Conservation (phyloP, 2,797 vertebrate species). For the Gallinago nigripennis region DNA sequence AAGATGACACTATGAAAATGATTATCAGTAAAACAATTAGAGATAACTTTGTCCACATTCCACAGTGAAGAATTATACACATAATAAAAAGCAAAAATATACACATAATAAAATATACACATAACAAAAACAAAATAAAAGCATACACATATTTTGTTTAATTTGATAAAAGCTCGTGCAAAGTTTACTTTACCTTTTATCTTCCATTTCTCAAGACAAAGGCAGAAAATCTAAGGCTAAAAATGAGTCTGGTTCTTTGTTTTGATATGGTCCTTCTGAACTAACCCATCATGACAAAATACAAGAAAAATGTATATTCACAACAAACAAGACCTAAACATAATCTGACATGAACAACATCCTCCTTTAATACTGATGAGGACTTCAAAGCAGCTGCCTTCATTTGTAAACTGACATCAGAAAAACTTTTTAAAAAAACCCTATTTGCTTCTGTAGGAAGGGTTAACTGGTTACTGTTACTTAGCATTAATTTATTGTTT, state of each 20-base stretch:
- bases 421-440: background rate
- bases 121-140: too few relatives aligned
- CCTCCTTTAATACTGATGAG: background rate
- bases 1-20: background rate
- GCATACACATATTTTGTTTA: background rate
- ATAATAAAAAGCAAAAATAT: too few relatives aligned
- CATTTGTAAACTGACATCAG: background rate
- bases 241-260: background rate
- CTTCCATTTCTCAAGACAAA: background rate
- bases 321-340: background rate
- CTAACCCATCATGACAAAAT: background rate
- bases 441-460: background rate
- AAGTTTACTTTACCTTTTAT: background rate
- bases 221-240: background rate
- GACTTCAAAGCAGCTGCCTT: background rate
- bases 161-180: background rate
- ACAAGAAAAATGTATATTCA: background rate
- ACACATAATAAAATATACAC: too few relatives aligned
- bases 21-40: background rate
- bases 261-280: background rate
- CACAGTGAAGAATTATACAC: background rate
- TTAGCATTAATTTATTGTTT: background rate
- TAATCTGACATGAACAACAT: background rate
- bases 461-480: background rate
- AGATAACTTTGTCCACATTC: background rate